These are phyloP conservation scores for Tortrix viridana DNA, from an alignment of 2,888 invertebrate genomes.

Conservation along the genomic window DNA sequence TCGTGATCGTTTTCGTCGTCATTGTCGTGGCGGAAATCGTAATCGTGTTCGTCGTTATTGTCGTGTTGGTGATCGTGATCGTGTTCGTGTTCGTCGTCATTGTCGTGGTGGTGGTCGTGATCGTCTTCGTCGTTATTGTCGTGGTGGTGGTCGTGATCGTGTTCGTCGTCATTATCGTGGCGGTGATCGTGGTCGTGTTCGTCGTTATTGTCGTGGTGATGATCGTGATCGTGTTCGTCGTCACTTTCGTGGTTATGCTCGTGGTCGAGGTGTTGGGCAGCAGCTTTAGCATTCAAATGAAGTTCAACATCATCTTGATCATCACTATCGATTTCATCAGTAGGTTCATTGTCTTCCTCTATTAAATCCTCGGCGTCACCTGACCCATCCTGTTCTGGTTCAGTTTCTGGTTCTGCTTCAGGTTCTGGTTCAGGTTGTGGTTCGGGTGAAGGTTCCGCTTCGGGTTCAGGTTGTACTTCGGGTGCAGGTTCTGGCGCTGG, in stretches of 20 bases:
- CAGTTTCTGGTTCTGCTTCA: constrained; percentile 51
- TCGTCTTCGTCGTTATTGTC: constrained; percentile 6
- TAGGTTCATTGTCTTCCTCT: constrained; percentile 51
- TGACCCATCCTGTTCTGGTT: constrained; percentile 59
- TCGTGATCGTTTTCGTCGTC: not conserved
- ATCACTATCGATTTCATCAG: constrained; percentile 26
- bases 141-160: constrained; percentile 13
- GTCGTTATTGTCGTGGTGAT: not conserved
- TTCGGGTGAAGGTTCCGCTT: constrained; percentile 43
- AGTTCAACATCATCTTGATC: constrained; percentile 12
- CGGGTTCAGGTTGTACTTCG: constrained; percentile 25
- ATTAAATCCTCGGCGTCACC: constrained; percentile 58
- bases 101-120: not conserved
- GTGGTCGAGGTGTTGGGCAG: constrained; percentile 11
- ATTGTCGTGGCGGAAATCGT: constrained; percentile 1
- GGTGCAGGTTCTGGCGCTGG: constrained; percentile 57
- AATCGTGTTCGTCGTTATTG: not conserved
- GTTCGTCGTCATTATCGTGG: not conserved
- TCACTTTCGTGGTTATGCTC: constrained; percentile 30
- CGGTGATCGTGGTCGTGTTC: not conserved
- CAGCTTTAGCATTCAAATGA: not conserved
- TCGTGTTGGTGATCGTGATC: constrained; percentile 1
- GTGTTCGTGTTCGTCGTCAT: not conserved
- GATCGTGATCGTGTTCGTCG: constrained; percentile 26
- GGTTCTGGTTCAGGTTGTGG: constrained; percentile 52